phyloP scores from a whole-genome alignment of 2,888 invertebrate species.

The Osedax fenrisi region DNA sequence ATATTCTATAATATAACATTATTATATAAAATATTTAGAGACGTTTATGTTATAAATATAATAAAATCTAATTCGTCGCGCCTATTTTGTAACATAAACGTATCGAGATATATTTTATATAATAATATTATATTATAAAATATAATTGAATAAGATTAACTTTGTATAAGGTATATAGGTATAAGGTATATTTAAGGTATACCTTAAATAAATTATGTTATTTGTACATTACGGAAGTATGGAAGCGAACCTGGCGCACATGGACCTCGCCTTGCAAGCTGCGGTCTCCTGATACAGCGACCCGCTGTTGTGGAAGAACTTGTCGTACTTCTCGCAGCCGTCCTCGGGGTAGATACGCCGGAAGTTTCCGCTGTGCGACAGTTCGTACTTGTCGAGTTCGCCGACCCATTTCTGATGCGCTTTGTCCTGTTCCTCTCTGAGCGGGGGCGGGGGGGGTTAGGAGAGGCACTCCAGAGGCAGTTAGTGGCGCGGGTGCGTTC shows the following conservation, averaged over 20 bases:
- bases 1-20: too few relatives aligned
- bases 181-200: too few relatives aligned
- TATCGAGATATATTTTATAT: too few relatives aligned
- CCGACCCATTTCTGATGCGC: conserved; percentile 47
- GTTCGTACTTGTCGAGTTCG: conserved; percentile 47
- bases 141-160: too few relatives aligned
- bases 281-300: conserved; percentile 51
- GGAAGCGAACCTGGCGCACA: conserved; percentile 46
- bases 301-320: conserved; percentile 49
- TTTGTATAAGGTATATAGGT: too few relatives aligned
- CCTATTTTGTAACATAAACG: too few relatives aligned
- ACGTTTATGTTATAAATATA: too few relatives aligned
- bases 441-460: not conserved
- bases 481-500: too few relatives aligned
- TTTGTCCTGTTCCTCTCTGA: conserved; percentile 48
- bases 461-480: not conserved
- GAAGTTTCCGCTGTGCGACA: conserved; percentile 49
- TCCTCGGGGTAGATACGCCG: conserved; percentile 48
- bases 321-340: conserved; percentile 47
- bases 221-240: not conserved
- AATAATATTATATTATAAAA: too few relatives aligned
- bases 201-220: too few relatives aligned
- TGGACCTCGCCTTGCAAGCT: conserved; percentile 49
- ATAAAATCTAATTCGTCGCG: too few relatives aligned
- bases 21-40: too few relatives aligned